Percentiles rank a stretch among this genome's conserved stretches.
phyloP scores from a whole-genome alignment of 2,888 invertebrate genomes.

The Patella depressa region DNA sequence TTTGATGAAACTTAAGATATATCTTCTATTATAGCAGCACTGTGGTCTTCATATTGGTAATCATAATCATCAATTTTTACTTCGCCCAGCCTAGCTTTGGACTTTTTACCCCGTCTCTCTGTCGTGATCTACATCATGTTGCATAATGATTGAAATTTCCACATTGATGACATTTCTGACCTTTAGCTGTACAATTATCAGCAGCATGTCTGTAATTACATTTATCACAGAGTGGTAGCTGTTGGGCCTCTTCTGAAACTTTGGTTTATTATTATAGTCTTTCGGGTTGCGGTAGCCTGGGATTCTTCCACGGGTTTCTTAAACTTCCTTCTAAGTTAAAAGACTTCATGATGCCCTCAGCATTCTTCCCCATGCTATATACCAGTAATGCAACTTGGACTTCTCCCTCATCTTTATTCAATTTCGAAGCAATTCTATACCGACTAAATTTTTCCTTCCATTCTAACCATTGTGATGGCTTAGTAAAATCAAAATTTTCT shows the following conservation, averaged over 20 bases:
- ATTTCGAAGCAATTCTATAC: background rate
- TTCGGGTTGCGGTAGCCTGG: too few species aligned
- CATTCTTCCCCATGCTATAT: background rate
- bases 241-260: too few species aligned
- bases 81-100: background rate
- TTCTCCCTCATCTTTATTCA: background rate
- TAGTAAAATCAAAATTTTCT: constrained; percentile 5
- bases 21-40: background rate
- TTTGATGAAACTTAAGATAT: too few species aligned
- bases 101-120: background rate
- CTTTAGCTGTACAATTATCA: too few species aligned
- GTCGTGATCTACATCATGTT: background rate
- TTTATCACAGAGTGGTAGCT: too few species aligned
- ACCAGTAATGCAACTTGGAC: background rate
- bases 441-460: background rate
- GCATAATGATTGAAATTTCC: background rate
- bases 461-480: background rate
- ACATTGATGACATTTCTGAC: background rate
- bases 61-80: background rate
- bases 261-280: too few species aligned
- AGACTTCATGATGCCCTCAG: background rate
- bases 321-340: background rate
- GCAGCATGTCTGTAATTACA: too few species aligned
- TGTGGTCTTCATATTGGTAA: background rate
- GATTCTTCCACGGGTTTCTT: too few species aligned